Base-by-base conservation (phyloP, 1,140 invertebrate species). In the Diabrotica undecimpunctata region DNA sequence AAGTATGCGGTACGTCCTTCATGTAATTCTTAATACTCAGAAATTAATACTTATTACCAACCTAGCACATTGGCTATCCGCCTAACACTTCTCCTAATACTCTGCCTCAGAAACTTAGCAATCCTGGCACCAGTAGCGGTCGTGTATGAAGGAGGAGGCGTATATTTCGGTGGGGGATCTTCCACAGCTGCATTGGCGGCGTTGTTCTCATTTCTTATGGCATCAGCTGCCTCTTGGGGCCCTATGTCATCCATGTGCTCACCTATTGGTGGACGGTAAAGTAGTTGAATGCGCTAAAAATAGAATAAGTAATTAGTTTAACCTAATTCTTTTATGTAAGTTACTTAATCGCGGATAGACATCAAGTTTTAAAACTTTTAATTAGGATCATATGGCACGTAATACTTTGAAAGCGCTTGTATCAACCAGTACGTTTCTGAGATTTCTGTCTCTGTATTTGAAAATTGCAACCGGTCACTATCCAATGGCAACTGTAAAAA, bases 161-260 rank as follows among this genome's bases (percentile, higher is more conserved):
- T 95, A 75, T 96, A 96, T 77, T 95, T 95, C 12, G 93, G 94
- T 9, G 94, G 93, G 7, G 93, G 92, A 81, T 95, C 93, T 73
- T 91, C 87, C 8, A 83, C 81, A 54, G 80, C 78, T 12, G 77
- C 46, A 66, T 69, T 63, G 62, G 69, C 56, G 13, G 66, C 10
- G 71, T 75, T 64, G 52, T 70, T 69, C 66, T 76, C 67, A 66
- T 74, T 70, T 68, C 78, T 53, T 65, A 71, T 58, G 70, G 71
- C 72, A 67, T 78, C 69, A n/a, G 70, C 61, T 7, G 76, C 72
- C 58, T 75, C 72, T 12, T 78, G 72, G 14, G 71, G 70, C 35
- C 67, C 61, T 65, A 75, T 36, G 54, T 79, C 75, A 41, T 74
- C 73, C 73, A 79, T 77, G 67, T 79, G 77, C 57, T 74, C 78